Base-by-base conservation (phyloP, 2,113 vertebrate genomes). In the Coturnix japonica region DNA sequence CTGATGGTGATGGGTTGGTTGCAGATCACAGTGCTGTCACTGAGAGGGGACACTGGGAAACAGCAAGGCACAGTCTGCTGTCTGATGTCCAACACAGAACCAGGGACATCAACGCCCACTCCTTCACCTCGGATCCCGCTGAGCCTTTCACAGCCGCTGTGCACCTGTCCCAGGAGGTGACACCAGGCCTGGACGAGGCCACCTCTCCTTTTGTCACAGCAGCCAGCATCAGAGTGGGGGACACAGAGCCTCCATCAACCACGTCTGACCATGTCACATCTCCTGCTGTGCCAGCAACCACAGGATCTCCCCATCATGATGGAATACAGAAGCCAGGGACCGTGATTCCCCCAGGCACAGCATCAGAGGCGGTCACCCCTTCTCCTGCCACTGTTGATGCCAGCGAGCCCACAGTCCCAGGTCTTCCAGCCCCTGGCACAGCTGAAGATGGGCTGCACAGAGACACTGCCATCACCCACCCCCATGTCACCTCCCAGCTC, bases 231-330 rank as follows among this genome's bases (percentile, higher is more conserved):
- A 75, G 39, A 13, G 7, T 3, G 11, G 16, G 1, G 53, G 47
- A 74, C 3, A 8, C 0, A 57, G 66, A 81, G 65, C 53, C 0
- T 0, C 21, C 69, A 59, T 33, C 41, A 83, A 41, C 67, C 7
- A 1, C 56, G 57, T 43, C 37, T 51, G 73, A 31, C 12, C 28
- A 13, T 39, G 44, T 18, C 1, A 0, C 54, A 30, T 26, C 9
- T 15, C n/a, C 44, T n/a, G 12, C 44, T 8, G 6, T 8, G 7
- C 11, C n/a, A 49, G 44, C n/a, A 49, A 11, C n/a, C 23, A 17
- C 5, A 0, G 0, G 33, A 17, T 3, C 1, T 5, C 8, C 4
- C 6, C 21, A 2, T 1, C 5, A 0, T 31, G 51, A 9, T 51
- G 47, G 22, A 23, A 51, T 26, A 13, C 25, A 51, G 25, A 13